A percentile compares a stretch with the other conserved stretches of the same genome.
Evolutionary conservation across 2,113 vertebrate species (phyloP).

Genomic region (Odocoileus hemionus): DNA sequence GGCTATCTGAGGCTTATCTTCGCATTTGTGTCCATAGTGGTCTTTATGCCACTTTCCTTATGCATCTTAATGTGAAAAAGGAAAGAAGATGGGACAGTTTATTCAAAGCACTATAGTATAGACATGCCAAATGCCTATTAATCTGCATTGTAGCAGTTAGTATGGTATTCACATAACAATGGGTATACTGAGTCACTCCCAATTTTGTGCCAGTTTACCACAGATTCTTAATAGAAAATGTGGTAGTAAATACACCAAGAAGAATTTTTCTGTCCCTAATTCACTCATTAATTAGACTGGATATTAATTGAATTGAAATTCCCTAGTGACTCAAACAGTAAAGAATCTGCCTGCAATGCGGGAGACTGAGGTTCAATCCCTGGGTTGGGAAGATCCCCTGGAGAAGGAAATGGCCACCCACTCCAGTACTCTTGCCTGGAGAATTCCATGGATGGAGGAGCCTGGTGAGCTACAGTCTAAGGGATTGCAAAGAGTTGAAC

Average conservation of each 20-base stretch:
- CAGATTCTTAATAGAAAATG: background rate
- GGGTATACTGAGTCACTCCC: background rate
- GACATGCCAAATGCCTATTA: background rate
- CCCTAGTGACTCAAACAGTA: background rate
- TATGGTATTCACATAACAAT: background rate
- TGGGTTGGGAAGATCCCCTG: background rate
- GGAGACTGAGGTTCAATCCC: background rate
- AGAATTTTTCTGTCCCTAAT: background rate
- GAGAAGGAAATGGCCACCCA: background rate
- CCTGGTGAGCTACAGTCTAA: background rate
- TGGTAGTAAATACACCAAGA: background rate
- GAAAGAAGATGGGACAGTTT: background rate
- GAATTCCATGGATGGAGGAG: background rate
- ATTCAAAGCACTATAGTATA: background rate
- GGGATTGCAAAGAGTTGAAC: background rate
- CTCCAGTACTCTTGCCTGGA: background rate
- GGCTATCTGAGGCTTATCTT: background rate
- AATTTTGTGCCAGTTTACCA: background rate
- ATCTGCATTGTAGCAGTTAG: accelerated
- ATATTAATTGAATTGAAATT: background rate
- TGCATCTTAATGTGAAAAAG: background rate
- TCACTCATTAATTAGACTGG: background rate
- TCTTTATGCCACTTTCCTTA: background rate
- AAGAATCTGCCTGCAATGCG: background rate
- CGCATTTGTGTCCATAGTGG: background rate